phyloP scores from a whole-genome alignment of 2,113 vertebrate genomes.

The Alethe castanea region DNA sequence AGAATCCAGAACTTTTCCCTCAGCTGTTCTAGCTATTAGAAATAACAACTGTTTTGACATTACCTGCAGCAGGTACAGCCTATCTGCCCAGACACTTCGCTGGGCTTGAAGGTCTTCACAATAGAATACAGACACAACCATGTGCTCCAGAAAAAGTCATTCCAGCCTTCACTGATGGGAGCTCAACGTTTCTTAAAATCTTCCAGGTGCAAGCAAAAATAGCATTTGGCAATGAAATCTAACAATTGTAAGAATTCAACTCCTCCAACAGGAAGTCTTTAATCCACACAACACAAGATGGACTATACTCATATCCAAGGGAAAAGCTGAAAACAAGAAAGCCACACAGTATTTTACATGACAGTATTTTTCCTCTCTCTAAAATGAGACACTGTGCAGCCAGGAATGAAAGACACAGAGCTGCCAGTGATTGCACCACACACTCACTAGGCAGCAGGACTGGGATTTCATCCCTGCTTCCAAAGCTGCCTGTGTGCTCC shows the following conservation, averaged over 20 bases:
- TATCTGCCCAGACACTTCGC: background rate
- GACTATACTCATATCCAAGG: background rate
- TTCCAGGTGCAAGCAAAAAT: background rate
- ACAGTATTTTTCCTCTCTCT: background rate
- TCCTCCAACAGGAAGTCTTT: background rate
- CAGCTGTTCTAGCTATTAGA: background rate
- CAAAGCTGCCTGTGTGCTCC: rapidly evolving
- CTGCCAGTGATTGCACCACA: background rate
- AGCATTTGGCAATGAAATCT: rapidly evolving
- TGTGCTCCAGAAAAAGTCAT: background rate
- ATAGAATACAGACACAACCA: background rate
- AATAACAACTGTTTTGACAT: background rate
- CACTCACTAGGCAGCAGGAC: background rate
- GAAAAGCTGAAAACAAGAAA: background rate
- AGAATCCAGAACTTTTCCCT: background rate
- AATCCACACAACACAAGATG: background rate
- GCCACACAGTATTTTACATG: background rate
- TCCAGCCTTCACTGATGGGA: background rate
- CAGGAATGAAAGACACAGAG: background rate
- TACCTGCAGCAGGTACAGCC: background rate
- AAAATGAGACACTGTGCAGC: background rate
- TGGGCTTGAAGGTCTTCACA: background rate
- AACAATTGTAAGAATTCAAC: background rate
- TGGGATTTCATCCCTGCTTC: background rate
- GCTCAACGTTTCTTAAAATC: background rate